Percentiles rank a stretch among this genome's conserved stretches.
Evolutionary conservation across 2,113 vertebrate genomes (phyloP).

Genomic region (Carettochelys insculpta): DNA sequence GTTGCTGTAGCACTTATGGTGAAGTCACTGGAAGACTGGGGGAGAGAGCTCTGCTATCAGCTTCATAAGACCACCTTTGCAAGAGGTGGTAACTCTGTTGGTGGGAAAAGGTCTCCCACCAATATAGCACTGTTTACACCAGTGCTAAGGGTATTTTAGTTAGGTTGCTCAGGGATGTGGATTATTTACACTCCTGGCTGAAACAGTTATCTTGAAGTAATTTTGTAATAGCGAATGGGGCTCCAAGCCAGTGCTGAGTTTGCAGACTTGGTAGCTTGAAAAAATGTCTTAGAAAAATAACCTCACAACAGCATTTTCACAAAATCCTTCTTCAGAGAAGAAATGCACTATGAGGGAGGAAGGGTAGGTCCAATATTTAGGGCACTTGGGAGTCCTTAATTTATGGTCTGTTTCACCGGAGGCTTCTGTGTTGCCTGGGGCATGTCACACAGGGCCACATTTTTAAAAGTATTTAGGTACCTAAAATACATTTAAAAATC

Average conservation of each 20-base stretch:
- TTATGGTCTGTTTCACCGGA: neutral
- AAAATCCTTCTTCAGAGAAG: neutral
- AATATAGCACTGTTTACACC: neutral
- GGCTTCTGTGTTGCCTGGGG: neutral
- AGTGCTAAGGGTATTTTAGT: neutral
- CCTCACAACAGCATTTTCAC: neutral
- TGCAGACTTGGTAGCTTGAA: neutral
- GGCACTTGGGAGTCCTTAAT: neutral
- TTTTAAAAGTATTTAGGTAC: neutral
- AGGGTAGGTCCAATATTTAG: fast-evolving
- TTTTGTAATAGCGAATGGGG: neutral
- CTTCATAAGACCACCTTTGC: neutral
- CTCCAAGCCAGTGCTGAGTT: neutral
- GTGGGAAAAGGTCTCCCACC: neutral
- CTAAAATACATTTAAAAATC: neutral
- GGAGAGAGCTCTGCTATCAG: neutral
- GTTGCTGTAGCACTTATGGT: neutral
- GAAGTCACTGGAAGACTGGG: neutral
- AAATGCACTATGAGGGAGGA: neutral
- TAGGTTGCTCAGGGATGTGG: neutral
- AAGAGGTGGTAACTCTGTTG: neutral
- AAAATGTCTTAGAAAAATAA: neutral
- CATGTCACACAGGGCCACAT: neutral
- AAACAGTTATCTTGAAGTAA: neutral
- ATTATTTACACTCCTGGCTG: neutral